Evolutionary conservation across 2,113 vertebrate species (phyloP), one percentile per base, ranked within the genome.

Genomic region (Mustelus asterias): DNA sequence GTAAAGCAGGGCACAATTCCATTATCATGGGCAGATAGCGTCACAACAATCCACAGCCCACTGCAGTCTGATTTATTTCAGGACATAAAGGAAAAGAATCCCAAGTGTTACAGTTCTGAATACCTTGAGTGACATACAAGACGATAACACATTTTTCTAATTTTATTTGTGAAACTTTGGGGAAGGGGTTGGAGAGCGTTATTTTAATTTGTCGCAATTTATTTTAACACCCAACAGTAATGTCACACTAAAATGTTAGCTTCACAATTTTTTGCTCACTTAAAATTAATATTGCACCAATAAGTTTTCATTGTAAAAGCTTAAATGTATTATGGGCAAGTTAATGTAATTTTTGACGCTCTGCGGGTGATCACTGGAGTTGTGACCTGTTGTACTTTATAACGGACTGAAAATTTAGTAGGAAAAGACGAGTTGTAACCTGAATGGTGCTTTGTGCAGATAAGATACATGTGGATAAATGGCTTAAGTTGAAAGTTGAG

Each of bases 361-460:
- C 60, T 93, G 89, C 37, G 29, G 41, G 41, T 72, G 69, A 95
- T 44, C 94, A 54, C 94, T 54, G 94, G 94, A 72, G 44, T 54
- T 48, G 37, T 94, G 65, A 48, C 88, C 93, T 69, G 69, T 95
- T 70, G 69, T 54, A 76, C 67, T 41, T 54, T 67, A 29, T 63
- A 93, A 92, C 54, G 37, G 88, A 76, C 41, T 54, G 69, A 95
- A 95, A 70, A 11, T 72, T 29, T 95, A 26, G 69, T 48, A 22
- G 54, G 89, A 93, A 93, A 95, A 95, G 24, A 37, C 26, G 29
- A 76, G 41, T 95, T 54, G 67, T 72, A 72, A 95, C 67, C 41
- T 95, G 13, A 95, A 54, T 95, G 94, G 94, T 95, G 94, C 94
- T 95, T 54, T 70, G 94, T 95, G 26, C 94, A 95, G 67, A 72